Conservation (phyloP, 2,797 vertebrate species). For the Heliangelus exortis region DNA sequence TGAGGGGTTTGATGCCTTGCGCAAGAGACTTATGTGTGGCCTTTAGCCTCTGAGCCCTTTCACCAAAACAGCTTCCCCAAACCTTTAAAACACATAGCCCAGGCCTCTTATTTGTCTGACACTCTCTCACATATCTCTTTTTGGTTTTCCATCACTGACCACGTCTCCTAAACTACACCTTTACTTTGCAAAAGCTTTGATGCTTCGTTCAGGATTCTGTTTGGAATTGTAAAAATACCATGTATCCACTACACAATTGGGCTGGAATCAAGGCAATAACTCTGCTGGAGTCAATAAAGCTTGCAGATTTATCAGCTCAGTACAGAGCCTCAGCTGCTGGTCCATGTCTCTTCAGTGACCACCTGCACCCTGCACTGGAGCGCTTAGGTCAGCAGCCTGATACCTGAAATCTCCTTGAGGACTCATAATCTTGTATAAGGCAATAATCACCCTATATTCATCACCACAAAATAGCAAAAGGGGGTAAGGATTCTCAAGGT, state of each 20-base stretch:
- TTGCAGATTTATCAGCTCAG: not conserved
- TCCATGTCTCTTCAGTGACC: not conserved
- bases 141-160: not conserved
- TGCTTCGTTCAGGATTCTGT: not conserved
- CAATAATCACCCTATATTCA: not conserved
- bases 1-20: not conserved
- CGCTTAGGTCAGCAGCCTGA: not conserved
- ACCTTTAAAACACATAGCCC: not conserved
- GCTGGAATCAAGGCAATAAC: not conserved
- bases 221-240: not conserved
- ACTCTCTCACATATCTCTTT: not conserved
- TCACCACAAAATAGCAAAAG: not conserved
- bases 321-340: not conserved
- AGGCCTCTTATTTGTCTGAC: not conserved
- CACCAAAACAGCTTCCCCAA: not conserved
- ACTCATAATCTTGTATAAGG: not conserved
- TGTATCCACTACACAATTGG: not conserved
- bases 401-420: not conserved
- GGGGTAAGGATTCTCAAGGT: not conserved
- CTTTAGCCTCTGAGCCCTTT: not conserved
- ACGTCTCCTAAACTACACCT: not conserved
- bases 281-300: not conserved
- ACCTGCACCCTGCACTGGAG: not conserved
- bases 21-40: not conserved
- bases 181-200: not conserved